Evolutionary conservation across 2,888 invertebrate species (phyloP), one percentile per base, ranked within the genome.

Genomic region (Rambutsinella grinnellia): DNA sequence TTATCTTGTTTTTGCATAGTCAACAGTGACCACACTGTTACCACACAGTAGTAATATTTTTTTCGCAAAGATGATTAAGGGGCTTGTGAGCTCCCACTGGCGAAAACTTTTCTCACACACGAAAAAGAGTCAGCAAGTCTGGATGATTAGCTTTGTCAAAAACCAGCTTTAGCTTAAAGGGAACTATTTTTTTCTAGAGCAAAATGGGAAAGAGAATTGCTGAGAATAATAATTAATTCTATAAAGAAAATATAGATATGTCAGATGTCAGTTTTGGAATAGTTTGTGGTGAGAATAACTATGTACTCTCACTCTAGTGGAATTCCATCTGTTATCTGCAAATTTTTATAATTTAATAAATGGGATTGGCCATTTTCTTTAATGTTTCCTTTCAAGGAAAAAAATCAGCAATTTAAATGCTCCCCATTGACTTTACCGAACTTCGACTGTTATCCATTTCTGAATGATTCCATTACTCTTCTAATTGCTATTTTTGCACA

Each of bases 31-130:
- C 51, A 72, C 28, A 46, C 49, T 44, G 15, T n/a, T 68, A 74
- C 67, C 75, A 68, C 75, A 75, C 75, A 75, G 68, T 63, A 68
- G 47, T 56, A 56, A 24, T 36, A 13, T 44, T 36, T 61, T 51
- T 63, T 74, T 67, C 75, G 36, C 56, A 75, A 27, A 54, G 21
- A 69, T 62, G 75, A 75, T 75, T 61, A 75, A 75, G 68, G 75
- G 68, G 75, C 57, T 61, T 49, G 27, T 21, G 19, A 26, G 75
- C 75, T n/a, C n/a, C n/a, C 75, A 68, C 75, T 58, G 68, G 36
- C 36, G n/a, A n/a, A n/a, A n/a, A n/a, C n/a, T n/a, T n/a, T 36
- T 36, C 36, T 36, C 36, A 36, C 36, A 36, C 36, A 36, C 36
- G 13, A n/a, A n/a, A 8, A 5, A 13, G 5, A 5, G 36, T 36